A percentile compares a stretch with the other conserved stretches of the same genome.
These are phyloP conservation scores for Xiphophorus couchianus DNA, from an alignment of 2,113 vertebrate species.

Conservation along the genomic window DNA sequence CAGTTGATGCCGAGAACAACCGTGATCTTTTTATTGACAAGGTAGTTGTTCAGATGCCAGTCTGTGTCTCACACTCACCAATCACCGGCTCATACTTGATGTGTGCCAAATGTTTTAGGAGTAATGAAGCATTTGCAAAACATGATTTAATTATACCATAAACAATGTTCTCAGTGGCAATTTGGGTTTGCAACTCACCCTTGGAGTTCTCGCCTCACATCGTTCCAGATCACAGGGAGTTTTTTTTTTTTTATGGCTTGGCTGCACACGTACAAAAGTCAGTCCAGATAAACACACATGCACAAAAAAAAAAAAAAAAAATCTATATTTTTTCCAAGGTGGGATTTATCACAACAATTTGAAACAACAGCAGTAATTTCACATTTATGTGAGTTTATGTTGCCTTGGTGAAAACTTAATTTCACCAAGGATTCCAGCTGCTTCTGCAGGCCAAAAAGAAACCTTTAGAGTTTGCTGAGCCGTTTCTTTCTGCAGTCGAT, in stretches of 20 bases:
- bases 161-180: not conserved
- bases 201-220: constrained; percentile 34
- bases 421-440: constrained; percentile 1
- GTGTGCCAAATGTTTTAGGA: not conserved
- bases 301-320: too few relatives aligned
- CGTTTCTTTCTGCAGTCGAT: not conserved
- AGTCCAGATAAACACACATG: constrained; percentile 6
- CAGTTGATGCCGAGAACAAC: not conserved
- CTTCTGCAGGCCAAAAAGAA: constrained; percentile 21
- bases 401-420: not conserved
- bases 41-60: not conserved
- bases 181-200: not conserved
- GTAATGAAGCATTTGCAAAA: not conserved
- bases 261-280: constrained; percentile 14
- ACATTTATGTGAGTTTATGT: constrained; percentile 20
- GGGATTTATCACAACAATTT: constrained; percentile 47
- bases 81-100: not conserved
- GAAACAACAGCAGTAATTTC: constrained; percentile 28
- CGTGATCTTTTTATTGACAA: not conserved
- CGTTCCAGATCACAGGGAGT: constrained; percentile 23
- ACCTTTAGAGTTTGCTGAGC: not conserved
- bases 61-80: not conserved
- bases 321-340: constrained; percentile 44
- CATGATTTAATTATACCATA: not conserved
- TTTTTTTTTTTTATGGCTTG: constrained; percentile 23